Conservation (phyloP, 2,888 invertebrate species). For the Conchocele bisecta region DNA sequence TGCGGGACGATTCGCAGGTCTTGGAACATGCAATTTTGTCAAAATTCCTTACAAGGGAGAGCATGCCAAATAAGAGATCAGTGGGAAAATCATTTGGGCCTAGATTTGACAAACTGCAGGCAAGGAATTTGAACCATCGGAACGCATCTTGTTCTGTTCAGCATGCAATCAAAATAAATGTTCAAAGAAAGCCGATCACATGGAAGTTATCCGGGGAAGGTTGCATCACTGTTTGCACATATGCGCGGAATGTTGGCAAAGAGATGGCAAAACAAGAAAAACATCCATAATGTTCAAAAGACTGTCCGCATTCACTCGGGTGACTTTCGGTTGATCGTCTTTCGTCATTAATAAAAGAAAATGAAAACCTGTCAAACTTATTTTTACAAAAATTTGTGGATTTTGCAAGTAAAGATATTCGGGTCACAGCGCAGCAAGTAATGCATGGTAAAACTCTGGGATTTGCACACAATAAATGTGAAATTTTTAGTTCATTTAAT, state of each 20-base stretch:
- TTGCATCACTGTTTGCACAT: too few species aligned
- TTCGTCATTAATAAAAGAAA: neutral
- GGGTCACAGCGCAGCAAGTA: neutral
- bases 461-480: neutral
- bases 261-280: neutral
- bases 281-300: slow-evolving; percentile 1
- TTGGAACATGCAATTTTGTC: neutral
- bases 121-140: neutral
- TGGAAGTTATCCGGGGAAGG: too few species aligned
- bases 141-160: slow-evolving; percentile 2
- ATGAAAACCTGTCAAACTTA: neutral
- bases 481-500: neutral
- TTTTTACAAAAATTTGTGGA: slow-evolving; percentile 2
- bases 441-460: neutral
- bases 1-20: neutral
- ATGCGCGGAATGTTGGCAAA: neutral
- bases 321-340: neutral
- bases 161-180: neutral
- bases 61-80: too few species aligned
- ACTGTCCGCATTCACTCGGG: neutral
- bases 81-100: neutral
- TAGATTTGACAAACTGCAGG: too few species aligned
- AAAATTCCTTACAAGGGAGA: neutral
- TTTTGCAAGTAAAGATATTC: neutral
- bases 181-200: neutral